These are phyloP conservation scores for Dunckerocampus dactyliophorus DNA, from an alignment of 2,113 vertebrate genomes.

Conservation along the genomic window DNA sequence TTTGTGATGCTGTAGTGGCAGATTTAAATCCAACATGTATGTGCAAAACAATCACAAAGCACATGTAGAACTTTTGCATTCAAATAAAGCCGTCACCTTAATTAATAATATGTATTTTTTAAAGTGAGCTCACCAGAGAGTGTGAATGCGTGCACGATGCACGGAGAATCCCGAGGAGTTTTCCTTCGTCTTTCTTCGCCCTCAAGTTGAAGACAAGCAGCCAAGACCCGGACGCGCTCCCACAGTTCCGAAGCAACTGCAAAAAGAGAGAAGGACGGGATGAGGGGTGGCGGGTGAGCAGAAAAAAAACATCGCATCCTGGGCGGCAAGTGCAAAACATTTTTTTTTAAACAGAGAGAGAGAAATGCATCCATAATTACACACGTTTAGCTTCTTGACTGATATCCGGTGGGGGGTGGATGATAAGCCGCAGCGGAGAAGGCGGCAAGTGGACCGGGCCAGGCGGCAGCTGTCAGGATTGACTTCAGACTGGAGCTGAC, in stretches of 20 bases:
- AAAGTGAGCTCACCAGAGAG: conserved; percentile 53
- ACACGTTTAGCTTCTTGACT: conserved; percentile 32
- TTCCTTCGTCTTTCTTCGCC: conserved; percentile 58
- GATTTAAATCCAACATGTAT: too few relatives aligned
- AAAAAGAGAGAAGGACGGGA: conserved; percentile 6
- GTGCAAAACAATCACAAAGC: neutral
- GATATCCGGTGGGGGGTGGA: conserved; percentile 32
- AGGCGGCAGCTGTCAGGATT: conserved; percentile 63
- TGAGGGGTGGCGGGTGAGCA: neutral
- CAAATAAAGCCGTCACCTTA: neutral
- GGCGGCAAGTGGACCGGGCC: conserved; percentile 23
- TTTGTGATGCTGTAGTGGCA: neutral
- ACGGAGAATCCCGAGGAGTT: conserved; percentile 73
- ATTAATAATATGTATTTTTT: too few relatives aligned
- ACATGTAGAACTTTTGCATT: conserved; percentile 10
- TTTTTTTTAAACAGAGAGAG: conserved; percentile 3
- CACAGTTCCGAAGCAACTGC: conserved; percentile 62
- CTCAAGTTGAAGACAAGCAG: conserved; percentile 67
- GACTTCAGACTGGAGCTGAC: conserved; percentile 70
- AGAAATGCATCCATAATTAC: conserved; percentile 57
- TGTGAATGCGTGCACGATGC: conserved; percentile 47
- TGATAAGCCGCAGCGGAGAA: conserved; percentile 37
- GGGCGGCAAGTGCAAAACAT: conserved; percentile 14
- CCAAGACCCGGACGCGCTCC: conserved; percentile 34
- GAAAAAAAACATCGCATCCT: conserved; percentile 25